Evolutionary conservation across 2,113 vertebrate genomes (phyloP).

Genomic region (Tichodroma muraria): DNA sequence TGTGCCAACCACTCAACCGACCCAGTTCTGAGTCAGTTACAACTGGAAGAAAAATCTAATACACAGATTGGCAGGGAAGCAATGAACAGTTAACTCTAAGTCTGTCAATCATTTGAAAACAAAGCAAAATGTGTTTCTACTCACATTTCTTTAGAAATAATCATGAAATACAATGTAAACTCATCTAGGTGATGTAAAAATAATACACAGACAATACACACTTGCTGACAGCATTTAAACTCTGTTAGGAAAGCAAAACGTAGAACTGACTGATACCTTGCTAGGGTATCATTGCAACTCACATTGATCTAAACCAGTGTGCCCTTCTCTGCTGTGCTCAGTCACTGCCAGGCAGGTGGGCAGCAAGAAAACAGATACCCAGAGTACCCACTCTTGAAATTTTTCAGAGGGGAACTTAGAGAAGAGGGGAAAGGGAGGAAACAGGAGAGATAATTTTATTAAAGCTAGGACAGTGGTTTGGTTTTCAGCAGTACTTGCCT

Average conservation of each 20-base stretch:
- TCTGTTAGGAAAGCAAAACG: neutral
- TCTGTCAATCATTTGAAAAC: neutral
- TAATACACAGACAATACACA: neutral
- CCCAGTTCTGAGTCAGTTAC: neutral
- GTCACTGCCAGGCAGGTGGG: neutral
- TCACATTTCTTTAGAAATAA: neutral
- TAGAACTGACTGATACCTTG: rapidly evolving
- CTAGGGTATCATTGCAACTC: neutral
- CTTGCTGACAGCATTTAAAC: neutral
- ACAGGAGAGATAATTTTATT: neutral
- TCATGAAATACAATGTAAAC: neutral
- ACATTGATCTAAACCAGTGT: neutral
- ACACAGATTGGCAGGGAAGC: neutral
- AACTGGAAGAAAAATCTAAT: neutral
- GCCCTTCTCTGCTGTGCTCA: neutral
- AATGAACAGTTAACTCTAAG: neutral
- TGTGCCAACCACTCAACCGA: neutral
- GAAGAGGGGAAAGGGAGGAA: rapidly evolving
- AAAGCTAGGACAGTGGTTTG: neutral
- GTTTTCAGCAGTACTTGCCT: neutral
- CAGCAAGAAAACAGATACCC: neutral
- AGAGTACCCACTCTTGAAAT: rapidly evolving
- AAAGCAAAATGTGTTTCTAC: neutral
- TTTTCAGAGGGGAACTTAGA: neutral
- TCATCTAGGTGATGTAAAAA: neutral